phyloP scores from a whole-genome alignment of 2,113 vertebrate genomes.

The Rissa tridactyla region DNA sequence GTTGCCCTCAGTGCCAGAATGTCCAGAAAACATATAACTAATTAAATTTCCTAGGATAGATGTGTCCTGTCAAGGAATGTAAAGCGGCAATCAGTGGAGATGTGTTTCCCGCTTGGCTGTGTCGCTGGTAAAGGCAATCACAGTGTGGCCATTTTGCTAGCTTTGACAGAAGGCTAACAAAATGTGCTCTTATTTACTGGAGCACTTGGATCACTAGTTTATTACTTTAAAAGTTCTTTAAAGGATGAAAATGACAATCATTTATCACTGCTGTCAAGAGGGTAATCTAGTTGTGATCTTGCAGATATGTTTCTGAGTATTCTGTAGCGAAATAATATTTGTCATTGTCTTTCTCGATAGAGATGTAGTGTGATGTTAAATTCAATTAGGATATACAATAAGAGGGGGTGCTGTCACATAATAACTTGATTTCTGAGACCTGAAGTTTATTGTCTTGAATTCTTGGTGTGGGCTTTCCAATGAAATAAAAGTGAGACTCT shows the following conservation, averaged over 20 bases:
- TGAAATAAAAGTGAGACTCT: neutral
- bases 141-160: neutral
- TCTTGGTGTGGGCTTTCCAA: neutral
- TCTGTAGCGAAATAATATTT: conserved; percentile 32
- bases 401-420: neutral
- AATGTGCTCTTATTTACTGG: conserved; percentile 7
- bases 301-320: neutral
- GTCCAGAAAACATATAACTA: neutral
- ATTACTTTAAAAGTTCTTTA: conserved; percentile 39
- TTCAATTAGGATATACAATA: neutral
- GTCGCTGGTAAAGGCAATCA: neutral
- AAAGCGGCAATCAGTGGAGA: neutral
- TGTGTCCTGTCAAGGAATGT: neutral
- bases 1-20: neutral
- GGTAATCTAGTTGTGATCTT: neutral
- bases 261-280: conserved; percentile 31
- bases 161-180: neutral
- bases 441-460: neutral
- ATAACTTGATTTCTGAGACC: neutral
- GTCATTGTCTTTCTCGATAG: conserved; percentile 11
- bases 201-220: neutral
- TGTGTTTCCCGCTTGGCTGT: neutral
- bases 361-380: neutral
- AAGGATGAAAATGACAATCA: neutral
- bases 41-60: neutral